phyloP scores from a whole-genome alignment of 2,888 invertebrate species.

The Rhimphoctona megacephalus region DNA sequence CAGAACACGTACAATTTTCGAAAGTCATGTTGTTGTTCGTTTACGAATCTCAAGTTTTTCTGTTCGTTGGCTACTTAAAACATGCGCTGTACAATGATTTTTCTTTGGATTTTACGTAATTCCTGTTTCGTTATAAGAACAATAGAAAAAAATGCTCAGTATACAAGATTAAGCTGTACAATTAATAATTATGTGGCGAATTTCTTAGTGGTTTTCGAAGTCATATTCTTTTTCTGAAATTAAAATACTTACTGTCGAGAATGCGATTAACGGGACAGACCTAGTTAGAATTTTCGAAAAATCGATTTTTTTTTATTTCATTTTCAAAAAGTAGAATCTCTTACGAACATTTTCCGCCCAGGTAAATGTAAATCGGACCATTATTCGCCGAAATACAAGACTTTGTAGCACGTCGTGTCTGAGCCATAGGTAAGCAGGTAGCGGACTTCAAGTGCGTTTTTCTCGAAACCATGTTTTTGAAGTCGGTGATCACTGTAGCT shows the following conservation, averaged over 20 bases:
- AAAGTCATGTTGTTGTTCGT: neutral
- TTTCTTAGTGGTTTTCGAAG: neutral
- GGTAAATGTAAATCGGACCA: no score
- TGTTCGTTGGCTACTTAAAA: neutral
- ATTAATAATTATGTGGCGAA: slow-evolving; percentile 8
- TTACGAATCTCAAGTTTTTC: neutral
- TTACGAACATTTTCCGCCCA: no score
- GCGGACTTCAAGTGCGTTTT: no score
- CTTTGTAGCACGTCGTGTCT: no score
- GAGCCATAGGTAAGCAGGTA: no score
- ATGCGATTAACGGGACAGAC: no score
- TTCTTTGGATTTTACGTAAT: slow-evolving; percentile 18
- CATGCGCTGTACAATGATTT: slow-evolving; percentile 19
- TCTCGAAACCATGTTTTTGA: no score
- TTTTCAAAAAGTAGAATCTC: no score
- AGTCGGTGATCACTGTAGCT: no score
- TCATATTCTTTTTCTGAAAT: neutral
- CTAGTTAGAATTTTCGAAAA: no score
- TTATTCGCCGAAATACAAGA: no score
- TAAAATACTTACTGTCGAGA: neutral
- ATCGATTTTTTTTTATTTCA: no score
- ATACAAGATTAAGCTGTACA: slow-evolving; percentile 16
- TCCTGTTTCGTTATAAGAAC: neutral
- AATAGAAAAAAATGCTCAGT: slow-evolving; percentile 1
- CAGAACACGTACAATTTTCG: neutral